Evolutionary conservation across 2,113 vertebrate genomes (phyloP).

Genomic region (Xiphias gladius): DNA sequence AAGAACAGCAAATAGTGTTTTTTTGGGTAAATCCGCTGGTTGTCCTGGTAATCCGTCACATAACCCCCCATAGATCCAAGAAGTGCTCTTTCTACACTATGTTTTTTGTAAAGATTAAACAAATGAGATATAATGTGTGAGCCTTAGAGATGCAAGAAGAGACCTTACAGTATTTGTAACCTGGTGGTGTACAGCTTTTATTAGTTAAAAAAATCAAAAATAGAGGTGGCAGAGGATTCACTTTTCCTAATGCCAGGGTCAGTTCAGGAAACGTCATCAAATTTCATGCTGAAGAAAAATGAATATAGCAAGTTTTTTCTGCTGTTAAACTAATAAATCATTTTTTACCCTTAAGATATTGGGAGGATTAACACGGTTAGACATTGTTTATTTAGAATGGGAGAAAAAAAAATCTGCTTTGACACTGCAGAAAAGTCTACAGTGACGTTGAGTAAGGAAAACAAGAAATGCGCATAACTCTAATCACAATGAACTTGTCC

Average conservation of each 20-base stretch:
- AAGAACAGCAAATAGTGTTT: background rate
- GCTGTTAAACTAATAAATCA: constrained; percentile 21
- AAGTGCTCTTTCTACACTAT: background rate
- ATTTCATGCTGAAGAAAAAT: background rate
- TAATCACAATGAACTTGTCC: background rate
- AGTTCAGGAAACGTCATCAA: constrained; percentile 10
- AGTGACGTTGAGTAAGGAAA: background rate
- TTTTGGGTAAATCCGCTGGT: background rate
- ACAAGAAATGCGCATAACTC: background rate
- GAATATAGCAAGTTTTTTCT: background rate
- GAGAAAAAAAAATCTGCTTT: constrained; percentile 3
- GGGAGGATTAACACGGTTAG: constrained; percentile 11
- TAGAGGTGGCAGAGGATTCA: background rate
- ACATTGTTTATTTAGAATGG: constrained; percentile 20
- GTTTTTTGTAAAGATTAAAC: background rate
- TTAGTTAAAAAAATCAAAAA: background rate
- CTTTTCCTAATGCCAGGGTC: background rate
- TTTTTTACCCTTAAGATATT: constrained; percentile 8
- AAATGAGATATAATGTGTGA: background rate
- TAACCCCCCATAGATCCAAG: background rate
- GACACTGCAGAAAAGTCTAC: background rate
- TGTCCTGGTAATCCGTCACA: background rate
- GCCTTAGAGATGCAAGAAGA: background rate
- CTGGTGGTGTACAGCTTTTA: background rate
- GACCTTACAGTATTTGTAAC: background rate